phyloP scores from a whole-genome alignment of 2,113 vertebrate species.

The Galemys pyrenaicus region DNA sequence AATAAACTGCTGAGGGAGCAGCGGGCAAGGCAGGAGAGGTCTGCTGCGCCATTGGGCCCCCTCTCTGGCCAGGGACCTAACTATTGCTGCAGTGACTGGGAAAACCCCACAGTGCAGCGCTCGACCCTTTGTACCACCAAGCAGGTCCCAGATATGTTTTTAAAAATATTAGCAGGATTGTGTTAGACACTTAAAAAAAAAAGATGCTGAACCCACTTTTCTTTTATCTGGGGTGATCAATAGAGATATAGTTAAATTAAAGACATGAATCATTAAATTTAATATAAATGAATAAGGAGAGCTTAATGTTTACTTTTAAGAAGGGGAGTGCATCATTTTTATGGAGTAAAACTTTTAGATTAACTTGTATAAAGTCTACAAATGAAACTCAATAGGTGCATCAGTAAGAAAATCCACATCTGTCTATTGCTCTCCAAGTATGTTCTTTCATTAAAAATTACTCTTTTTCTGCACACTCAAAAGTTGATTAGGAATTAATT shows the following conservation, averaged over 20 bases:
- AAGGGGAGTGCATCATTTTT: neutral
- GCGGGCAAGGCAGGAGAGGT: too few relatives aligned
- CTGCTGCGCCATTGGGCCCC: too few relatives aligned
- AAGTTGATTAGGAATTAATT: too few relatives aligned
- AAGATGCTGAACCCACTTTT: neutral
- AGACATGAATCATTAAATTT: neutral
- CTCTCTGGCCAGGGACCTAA: too few relatives aligned
- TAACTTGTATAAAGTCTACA: neutral
- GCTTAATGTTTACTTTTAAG: neutral
- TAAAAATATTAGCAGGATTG: neutral
- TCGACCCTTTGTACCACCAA: too few relatives aligned
- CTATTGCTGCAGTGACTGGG: too few relatives aligned
- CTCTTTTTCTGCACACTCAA: too few relatives aligned
- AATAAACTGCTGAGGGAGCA: too few relatives aligned
- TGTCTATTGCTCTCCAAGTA: neutral
- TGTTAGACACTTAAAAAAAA: neutral
- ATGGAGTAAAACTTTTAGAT: neutral
- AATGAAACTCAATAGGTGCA: neutral
- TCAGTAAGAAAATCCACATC: neutral
- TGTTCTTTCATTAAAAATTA: neutral
- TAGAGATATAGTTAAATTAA: neutral
- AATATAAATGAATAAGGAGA: neutral
- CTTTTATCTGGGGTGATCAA: neutral
- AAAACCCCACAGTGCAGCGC: too few relatives aligned
- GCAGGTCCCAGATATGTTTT: too few relatives aligned